Percentiles rank a stretch among this genome's conserved stretches.
phyloP scores from a whole-genome alignment of 2,113 vertebrate genomes.

The Thymallus thymallus region DNA sequence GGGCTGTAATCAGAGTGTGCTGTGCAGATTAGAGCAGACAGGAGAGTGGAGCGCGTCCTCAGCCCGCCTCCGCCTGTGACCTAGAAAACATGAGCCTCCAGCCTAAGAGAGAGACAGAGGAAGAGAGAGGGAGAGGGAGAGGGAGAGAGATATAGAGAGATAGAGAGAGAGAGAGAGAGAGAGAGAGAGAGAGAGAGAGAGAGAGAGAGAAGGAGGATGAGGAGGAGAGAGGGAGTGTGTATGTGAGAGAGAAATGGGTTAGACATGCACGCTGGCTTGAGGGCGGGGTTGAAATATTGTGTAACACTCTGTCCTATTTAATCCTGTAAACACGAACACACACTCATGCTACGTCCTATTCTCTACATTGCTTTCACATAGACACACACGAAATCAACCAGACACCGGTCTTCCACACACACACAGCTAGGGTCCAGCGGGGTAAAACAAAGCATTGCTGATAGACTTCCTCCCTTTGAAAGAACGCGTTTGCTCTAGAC shows the following conservation, averaged over 20 bases:
- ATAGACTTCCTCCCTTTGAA: not conserved
- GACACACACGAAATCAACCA: not conserved
- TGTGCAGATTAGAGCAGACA: slow-evolving; percentile 18
- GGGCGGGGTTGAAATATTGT: slow-evolving; percentile 34
- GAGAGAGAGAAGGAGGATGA: not conserved
- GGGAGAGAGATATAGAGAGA: not conserved
- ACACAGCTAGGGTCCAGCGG: not conserved
- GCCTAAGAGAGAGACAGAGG: slow-evolving; percentile 18
- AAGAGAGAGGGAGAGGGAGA: not conserved
- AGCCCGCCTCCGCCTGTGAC: slow-evolving; percentile 15
- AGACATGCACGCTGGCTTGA: slow-evolving; percentile 26
- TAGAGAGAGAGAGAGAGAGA: not conserved
- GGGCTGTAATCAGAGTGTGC: slow-evolving; percentile 4
- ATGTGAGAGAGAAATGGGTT: slow-evolving; percentile 20
- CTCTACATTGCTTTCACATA: slow-evolving; percentile 19
- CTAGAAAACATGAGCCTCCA: slow-evolving; percentile 30
- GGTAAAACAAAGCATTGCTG: not conserved
- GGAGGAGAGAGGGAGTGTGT: slow-evolving; percentile 1
- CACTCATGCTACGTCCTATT: not conserved
- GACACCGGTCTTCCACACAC: not conserved
- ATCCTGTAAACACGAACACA: slow-evolving; percentile 29
- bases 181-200: slow-evolving; percentile 2
- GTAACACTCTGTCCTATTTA: slow-evolving; percentile 46
- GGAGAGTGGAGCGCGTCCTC: slow-evolving; percentile 1
- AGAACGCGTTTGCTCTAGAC: not conserved